phyloP scores from a whole-genome alignment of 2,113 vertebrate species.

The Elgaria multicarinata region DNA sequence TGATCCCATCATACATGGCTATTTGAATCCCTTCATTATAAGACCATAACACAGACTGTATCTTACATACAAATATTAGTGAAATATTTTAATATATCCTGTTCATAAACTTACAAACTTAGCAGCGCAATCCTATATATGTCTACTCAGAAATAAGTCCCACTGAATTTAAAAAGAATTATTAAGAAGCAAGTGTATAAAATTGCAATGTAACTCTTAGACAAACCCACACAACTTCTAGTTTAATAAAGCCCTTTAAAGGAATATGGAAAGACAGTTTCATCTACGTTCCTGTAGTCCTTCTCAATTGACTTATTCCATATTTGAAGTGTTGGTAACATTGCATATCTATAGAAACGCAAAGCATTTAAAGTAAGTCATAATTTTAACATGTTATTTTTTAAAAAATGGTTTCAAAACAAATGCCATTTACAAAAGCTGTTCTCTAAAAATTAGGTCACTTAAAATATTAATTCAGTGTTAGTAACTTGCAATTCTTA shows the following conservation, averaged over 20 bases:
- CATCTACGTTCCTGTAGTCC: not conserved
- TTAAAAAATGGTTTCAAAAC: not conserved
- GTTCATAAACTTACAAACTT: not conserved
- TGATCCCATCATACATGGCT: not conserved
- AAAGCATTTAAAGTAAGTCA: not conserved
- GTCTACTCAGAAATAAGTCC: not conserved
- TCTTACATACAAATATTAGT: slow-evolving; percentile 3
- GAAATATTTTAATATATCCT: slow-evolving; percentile 18
- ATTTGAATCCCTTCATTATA: not conserved
- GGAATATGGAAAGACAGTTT: not conserved
- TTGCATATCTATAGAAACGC: not conserved
- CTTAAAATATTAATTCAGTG: not conserved
- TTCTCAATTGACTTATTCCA: slow-evolving; percentile 23
- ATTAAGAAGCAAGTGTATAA: not conserved
- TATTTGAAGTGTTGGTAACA: not conserved
- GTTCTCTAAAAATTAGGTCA: slow-evolving; percentile 9
- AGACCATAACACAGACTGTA: not conserved
- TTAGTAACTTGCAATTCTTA: slow-evolving; percentile 25
- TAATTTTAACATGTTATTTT: slow-evolving; percentile 13
- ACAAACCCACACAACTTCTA: slow-evolving; percentile 24
- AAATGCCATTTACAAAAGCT: not conserved
- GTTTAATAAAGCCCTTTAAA: not conserved
- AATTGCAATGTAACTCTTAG: not conserved
- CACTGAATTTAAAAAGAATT: not conserved
- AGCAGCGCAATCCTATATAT: not conserved